Evolutionary conservation across 2,113 vertebrate species (phyloP).

Genomic region (Dasyprocta punctata): DNA sequence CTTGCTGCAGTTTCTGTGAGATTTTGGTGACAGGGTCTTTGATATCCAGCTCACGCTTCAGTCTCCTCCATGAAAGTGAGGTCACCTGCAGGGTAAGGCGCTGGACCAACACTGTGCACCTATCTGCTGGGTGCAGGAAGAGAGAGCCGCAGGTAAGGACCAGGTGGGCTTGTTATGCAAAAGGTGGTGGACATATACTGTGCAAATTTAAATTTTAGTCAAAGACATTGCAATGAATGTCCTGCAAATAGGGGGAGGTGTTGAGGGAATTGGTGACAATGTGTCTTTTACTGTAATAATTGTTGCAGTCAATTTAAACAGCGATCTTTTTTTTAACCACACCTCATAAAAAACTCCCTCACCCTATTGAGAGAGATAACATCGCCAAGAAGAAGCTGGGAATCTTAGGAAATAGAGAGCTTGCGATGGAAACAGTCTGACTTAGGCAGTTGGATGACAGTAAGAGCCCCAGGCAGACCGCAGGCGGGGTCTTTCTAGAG

Average conservation of each 20-base stretch:
- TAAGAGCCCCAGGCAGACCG: not conserved
- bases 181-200: not conserved
- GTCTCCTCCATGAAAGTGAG: too few relatives aligned
- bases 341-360: not conserved
- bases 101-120: not conserved
- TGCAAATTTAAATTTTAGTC: not conserved
- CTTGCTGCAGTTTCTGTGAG: not conserved
- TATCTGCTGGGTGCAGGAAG: not conserved
- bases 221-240: not conserved
- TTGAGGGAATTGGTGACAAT: too few relatives aligned
- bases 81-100: not conserved
- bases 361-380: not conserved
- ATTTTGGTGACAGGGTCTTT: not conserved
- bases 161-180: not conserved
- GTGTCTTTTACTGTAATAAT: not conserved
- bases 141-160: not conserved
- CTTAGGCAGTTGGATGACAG: not conserved
- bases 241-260: not conserved
- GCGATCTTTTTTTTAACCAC: not conserved
- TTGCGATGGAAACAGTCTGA: not conserved
- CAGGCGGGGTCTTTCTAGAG: not conserved
- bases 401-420: not conserved
- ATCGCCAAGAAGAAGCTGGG: not conserved
- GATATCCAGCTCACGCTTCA: not conserved
- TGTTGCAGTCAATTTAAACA: not conserved